Evolutionary conservation across 2,888 invertebrate genomes (phyloP).

Genomic region (Ornithoptera priamus): DNA sequence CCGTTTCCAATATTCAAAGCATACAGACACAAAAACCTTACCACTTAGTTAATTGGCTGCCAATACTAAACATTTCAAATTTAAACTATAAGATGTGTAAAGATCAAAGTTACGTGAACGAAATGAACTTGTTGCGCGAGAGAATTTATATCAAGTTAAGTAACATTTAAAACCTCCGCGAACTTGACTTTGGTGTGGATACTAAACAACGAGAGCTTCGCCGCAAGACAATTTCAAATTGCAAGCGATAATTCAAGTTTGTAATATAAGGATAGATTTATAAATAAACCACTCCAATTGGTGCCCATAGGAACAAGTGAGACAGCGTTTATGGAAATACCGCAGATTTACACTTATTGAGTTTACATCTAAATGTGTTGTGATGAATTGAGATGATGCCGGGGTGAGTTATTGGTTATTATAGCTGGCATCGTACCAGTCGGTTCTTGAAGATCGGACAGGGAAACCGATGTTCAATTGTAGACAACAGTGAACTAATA

Average conservation of each 20-base stretch:
- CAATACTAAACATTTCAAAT: too few relatives aligned
- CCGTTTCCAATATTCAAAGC: too few relatives aligned
- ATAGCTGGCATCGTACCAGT: too few relatives aligned
- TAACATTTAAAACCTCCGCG: constrained; percentile 28
- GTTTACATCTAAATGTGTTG: constrained; percentile 35
- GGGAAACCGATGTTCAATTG: too few relatives aligned
- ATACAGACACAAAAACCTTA: too few relatives aligned
- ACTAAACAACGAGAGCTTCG: constrained; percentile 38
- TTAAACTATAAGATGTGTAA: too few relatives aligned
- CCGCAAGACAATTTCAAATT: constrained; percentile 53
- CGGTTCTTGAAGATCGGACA: too few relatives aligned
- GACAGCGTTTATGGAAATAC: constrained; percentile 49
- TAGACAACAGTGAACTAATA: too few relatives aligned
- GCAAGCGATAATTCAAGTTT: constrained; percentile 47
- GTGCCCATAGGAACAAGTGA: constrained; percentile 40
- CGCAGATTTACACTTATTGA: constrained; percentile 52
- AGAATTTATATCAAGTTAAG: constrained; percentile 8
- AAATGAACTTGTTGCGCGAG: too few relatives aligned
- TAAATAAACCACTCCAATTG: constrained; percentile 43
- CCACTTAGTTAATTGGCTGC: too few relatives aligned
- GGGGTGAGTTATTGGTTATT: neutral
- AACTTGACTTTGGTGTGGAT: constrained; percentile 30
- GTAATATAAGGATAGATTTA: constrained; percentile 48
- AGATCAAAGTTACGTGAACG: too few relatives aligned
- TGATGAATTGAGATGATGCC: constrained; percentile 16